phyloP scores from a whole-genome alignment of 1,140 invertebrate genomes.

The Bombus picipes region DNA sequence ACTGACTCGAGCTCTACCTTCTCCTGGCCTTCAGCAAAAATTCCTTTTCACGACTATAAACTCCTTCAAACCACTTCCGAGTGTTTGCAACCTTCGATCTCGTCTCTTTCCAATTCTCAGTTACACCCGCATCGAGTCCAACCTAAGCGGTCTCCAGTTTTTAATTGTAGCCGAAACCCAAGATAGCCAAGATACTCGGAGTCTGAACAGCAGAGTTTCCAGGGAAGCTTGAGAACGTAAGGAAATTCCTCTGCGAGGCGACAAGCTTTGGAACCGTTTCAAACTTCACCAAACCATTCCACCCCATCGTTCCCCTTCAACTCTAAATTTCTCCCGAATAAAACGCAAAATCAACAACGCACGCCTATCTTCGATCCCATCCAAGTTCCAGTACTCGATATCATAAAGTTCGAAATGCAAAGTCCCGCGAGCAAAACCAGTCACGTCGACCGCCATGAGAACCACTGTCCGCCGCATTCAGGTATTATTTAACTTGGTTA shows the following conservation, averaged over 20 bases:
- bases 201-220: background rate
- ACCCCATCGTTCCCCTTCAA: background rate
- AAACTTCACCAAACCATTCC: background rate
- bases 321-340: background rate
- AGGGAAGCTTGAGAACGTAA: background rate
- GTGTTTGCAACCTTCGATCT: background rate
- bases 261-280: background rate
- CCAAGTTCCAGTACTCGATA: too few species aligned
- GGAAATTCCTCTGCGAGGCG: too few species aligned
- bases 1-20: too few species aligned
- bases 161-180: background rate
- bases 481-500: conserved; percentile 78
- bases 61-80: background rate
- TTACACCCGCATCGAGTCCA: background rate
- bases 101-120: background rate
- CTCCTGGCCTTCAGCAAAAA: too few species aligned
- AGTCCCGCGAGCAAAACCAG: background rate
- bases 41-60: too few species aligned
- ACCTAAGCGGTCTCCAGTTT: fast-evolving
- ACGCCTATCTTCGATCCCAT: too few species aligned
- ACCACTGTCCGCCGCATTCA: conserved; percentile 59
- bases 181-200: background rate
- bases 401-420: background rate
- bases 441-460: conserved; percentile 50
- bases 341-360: background rate